A percentile compares a stretch with the other conserved stretches of the same genome.
Evolutionary conservation across 2,113 vertebrate species (phyloP).

Genomic region (Centropus unirufus): DNA sequence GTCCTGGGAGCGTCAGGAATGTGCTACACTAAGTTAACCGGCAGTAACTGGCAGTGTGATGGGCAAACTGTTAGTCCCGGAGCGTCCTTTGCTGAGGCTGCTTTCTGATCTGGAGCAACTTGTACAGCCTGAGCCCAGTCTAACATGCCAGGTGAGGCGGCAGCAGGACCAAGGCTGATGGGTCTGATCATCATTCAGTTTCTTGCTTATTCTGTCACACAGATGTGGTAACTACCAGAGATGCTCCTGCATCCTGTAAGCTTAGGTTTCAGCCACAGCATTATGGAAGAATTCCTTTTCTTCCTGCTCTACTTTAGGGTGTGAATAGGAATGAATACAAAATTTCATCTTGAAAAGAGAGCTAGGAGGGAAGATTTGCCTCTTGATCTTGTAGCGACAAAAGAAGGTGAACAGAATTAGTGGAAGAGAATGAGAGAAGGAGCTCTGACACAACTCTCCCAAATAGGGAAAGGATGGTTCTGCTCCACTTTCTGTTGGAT

Average conservation of each 20-base stretch:
- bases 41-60: not conserved
- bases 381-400: not conserved
- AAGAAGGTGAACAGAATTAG: not conserved
- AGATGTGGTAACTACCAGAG: not conserved
- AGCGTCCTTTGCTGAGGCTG: not conserved
- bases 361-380: not conserved
- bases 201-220: not conserved
- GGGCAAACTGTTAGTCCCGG: not conserved
- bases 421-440: not conserved
- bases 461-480: not conserved
- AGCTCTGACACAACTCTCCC: not conserved
- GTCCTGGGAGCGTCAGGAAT: not conserved
- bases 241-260: not conserved
- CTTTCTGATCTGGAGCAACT: not conserved
- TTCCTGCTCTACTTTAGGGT: not conserved
- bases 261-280: not conserved
- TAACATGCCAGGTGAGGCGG: not conserved
- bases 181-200: not conserved
- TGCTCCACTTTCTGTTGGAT: slow-evolving; percentile 14
- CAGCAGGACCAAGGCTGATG: not conserved
- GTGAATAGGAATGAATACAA: not conserved
- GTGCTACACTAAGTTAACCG: not conserved
- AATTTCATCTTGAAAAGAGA: not conserved
- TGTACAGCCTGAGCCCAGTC: not conserved
- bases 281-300: not conserved